Percentiles rank a stretch among this genome's conserved stretches.
These are phyloP conservation scores for Prionailurus bengalensis DNA, from an alignment of 2,113 vertebrate genomes.

Conservation along the genomic window DNA sequence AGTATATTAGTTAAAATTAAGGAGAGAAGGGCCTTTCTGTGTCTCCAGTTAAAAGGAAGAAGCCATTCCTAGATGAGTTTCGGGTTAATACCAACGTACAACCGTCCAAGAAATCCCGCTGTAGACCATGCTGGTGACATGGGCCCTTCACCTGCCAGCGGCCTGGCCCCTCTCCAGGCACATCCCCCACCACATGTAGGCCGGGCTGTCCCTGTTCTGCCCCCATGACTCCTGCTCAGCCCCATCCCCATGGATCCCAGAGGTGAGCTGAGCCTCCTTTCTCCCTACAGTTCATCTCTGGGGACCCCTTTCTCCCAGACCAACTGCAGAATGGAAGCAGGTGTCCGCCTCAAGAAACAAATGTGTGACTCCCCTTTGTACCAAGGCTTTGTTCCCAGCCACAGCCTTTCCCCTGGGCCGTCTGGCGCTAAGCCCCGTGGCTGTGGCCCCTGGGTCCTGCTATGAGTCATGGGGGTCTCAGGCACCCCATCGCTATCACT, in stretches of 20 bases:
- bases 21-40: not conserved
- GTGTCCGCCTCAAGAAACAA: not conserved
- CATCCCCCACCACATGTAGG: rapidly evolving
- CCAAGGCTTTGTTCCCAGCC: not conserved
- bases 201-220: not conserved
- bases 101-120: not conserved
- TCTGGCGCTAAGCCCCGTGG: rapidly evolving
- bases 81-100: not conserved
- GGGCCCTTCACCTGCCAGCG: not conserved
- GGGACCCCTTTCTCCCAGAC: too few species aligned
- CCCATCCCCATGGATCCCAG: not conserved
- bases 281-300: too few species aligned
- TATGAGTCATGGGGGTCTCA: rapidly evolving
- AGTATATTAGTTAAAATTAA: not conserved
- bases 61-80: not conserved
- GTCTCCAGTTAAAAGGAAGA: not conserved
- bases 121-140: not conserved
- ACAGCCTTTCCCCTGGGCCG: too few species aligned
- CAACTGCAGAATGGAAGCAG: not conserved
- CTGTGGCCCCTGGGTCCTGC: not conserved
- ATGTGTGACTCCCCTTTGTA: rapidly evolving
- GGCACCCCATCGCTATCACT: not conserved
- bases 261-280: not conserved
- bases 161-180: too few species aligned
- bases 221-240: not conserved